Evolutionary conservation across 1,140 invertebrate species (phyloP).

Genomic region (Hydropsyche tenuis): DNA sequence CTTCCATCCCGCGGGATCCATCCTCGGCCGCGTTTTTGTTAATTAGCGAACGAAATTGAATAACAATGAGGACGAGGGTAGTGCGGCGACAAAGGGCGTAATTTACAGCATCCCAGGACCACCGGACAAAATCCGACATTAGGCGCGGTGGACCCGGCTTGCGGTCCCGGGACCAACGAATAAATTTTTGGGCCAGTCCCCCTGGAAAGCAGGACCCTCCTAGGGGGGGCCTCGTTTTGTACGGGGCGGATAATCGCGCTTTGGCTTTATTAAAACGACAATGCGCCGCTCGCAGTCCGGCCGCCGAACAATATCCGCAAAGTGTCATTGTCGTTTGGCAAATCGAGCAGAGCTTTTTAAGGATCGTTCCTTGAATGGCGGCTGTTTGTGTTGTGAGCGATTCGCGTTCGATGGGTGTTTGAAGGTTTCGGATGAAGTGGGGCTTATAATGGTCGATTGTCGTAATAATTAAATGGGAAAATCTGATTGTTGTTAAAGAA

Average conservation of each 20-base stretch:
- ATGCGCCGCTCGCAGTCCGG: conserved; percentile 48
- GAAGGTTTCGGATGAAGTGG: too few species aligned
- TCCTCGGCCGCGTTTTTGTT: conserved; percentile 6
- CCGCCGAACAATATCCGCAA: conserved; percentile 50
- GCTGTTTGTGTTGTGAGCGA: too few species aligned
- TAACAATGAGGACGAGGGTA: conserved; percentile 31
- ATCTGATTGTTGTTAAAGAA: too few species aligned
- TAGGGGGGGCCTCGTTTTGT: too few species aligned
- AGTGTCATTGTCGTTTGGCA: conserved; percentile 50
- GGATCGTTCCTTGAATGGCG: too few species aligned
- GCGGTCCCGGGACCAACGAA: conserved; percentile 18
- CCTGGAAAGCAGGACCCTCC: neutral
- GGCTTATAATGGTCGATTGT: too few species aligned
- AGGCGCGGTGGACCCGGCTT: conserved; percentile 15
- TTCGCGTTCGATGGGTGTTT: too few species aligned
- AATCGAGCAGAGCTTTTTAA: too few species aligned
- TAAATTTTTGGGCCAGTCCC: neutral
- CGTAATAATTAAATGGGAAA: too few species aligned
- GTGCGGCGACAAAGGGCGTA: conserved; percentile 34
- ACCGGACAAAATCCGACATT: conserved; percentile 36
- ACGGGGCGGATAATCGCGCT: conserved; percentile 30
- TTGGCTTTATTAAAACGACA: conserved; percentile 43
- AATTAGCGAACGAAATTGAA: conserved; percentile 38
- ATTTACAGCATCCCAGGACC: conserved; percentile 31
- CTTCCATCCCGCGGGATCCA: neutral